These are phyloP conservation scores for Zingel zingel DNA, from an alignment of 2,113 vertebrate species.

Conservation along the genomic window DNA sequence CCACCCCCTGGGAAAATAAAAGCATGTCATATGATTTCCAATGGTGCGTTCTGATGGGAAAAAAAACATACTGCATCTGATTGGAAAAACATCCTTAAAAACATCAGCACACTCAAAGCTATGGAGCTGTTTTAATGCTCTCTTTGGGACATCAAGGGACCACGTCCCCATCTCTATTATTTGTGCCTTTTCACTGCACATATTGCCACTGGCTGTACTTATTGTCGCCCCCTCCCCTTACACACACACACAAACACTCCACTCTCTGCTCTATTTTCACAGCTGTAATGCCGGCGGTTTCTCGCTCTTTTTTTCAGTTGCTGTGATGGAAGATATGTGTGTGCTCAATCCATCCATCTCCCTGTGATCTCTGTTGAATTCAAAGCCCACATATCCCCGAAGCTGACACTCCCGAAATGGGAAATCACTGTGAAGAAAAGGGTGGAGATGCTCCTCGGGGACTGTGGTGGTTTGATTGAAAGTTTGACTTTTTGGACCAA, in stretches of 20 bases:
- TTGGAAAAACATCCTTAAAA: background rate
- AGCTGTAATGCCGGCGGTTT: conserved; percentile 52
- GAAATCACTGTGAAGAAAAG: conserved; percentile 24
- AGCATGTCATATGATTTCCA: conserved; percentile 4
- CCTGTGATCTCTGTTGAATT: conserved; percentile 42
- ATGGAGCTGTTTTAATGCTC: background rate
- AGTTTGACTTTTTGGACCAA: conserved; percentile 43
- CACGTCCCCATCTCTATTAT: conserved; percentile 32
- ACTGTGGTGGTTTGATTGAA: conserved; percentile 49
- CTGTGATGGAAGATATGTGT: conserved; percentile 30
- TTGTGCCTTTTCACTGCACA: conserved; percentile 34
- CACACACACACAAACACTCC: background rate
- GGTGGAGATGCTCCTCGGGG: background rate
- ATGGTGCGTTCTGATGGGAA: background rate
- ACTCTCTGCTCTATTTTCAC: conserved; percentile 58
- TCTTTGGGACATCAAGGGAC: conserved; percentile 9
- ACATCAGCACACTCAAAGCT: background rate
- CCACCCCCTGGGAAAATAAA: conserved; percentile 39
- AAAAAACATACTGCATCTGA: background rate
- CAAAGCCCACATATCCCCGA: conserved; percentile 33
- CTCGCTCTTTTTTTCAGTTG: background rate
- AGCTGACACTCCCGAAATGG: background rate
- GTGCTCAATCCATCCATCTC: conserved; percentile 29
- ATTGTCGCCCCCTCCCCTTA: conserved; percentile 6
- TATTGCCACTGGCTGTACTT: conserved; percentile 41